phyloP scores from a whole-genome alignment of 2,888 invertebrate species.

The Limnephilus rhombicus region DNA sequence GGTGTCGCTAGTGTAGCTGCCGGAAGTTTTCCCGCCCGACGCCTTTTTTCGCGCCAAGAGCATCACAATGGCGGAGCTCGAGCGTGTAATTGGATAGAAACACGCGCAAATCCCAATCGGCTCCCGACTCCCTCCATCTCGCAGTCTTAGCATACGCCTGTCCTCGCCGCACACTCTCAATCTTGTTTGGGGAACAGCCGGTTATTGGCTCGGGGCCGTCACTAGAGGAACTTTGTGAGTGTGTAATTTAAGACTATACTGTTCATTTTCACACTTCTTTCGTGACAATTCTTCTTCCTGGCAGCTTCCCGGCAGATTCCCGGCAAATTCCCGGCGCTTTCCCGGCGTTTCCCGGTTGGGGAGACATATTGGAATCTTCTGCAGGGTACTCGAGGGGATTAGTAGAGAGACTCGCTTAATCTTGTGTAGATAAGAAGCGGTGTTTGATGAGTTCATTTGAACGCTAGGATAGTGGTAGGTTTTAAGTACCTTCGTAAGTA shows the following conservation, averaged over 20 bases:
- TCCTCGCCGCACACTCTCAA: constrained; percentile 59
- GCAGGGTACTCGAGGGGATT: constrained; percentile 35
- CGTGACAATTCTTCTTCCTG: constrained; percentile 62
- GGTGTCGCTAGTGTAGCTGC: constrained; percentile 24
- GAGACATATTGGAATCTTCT: constrained; percentile 44
- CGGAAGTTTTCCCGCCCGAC: constrained; percentile 61
- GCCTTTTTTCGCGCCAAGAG: constrained; percentile 64
- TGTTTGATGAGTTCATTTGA: constrained; percentile 62
- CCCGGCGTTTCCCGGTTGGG: neutral
- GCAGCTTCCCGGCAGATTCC: neutral
- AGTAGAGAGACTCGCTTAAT: constrained; percentile 52
- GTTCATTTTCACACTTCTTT: constrained; percentile 66
- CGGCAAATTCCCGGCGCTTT: no score
- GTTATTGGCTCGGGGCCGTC: constrained; percentile 63
- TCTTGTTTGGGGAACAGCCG: constrained; percentile 64
- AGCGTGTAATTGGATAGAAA: constrained; percentile 65
- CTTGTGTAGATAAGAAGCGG: constrained; percentile 57
- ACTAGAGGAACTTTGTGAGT: constrained; percentile 55
- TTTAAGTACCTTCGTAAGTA: neutral
- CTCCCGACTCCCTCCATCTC: constrained; percentile 52
- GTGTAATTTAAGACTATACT: constrained; percentile 62
- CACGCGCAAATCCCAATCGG: constrained; percentile 62
- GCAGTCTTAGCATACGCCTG: constrained; percentile 26
- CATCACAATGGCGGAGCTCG: constrained; percentile 62
- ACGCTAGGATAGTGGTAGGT: constrained; percentile 8